Evolutionary conservation across 2,797 vertebrate species (phyloP), one percentile per base, ranked within the genome.

Genomic region (Enteromius viviparus): DNA sequence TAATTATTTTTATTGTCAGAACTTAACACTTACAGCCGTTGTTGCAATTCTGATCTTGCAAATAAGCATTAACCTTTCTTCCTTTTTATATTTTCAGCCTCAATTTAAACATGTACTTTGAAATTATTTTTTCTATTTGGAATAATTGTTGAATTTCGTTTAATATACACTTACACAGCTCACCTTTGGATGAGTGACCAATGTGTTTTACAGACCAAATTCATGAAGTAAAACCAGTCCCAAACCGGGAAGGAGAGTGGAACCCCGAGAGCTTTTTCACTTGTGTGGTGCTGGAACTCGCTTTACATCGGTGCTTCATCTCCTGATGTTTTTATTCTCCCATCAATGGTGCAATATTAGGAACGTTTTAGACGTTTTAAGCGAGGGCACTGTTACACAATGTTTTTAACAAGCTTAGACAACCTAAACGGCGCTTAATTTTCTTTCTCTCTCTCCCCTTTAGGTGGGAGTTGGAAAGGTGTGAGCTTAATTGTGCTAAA

Each of bases 261-360:
- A 76, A 15, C 17, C 49, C 32, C 0, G 26, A n/a, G 65, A 83
- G 49, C 37, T 83, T 34, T 60, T 51, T 42, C 55, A 26, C 29
- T 29, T 21, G 65, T 40, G 92, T 90, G 93, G 93, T 92, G 93
- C 93, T 94, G 89, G 91, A 92, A 90, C 88, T 83, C 40, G 87
- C 89, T 91, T 90, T 92, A 89, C 85, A 37, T 82, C 89, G 93
- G 93, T 94, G 92, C 93, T 95, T 91, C 87, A 34, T 66, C 78
- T 80, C 47, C 51, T 72, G 55, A 75, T 49, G 77, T 80, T 60
- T 64, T 40, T 64, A 76, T 80, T 80, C 60, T 78, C 72, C 83
- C 79, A 74, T 49, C 51, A 78, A 76, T 64, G 86, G 87, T 88
- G 87, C 86, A 86, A 88, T 86, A 88, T 87, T 82, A 40, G 19